A percentile compares a stretch with the other conserved stretches of the same genome.
phyloP scores from a whole-genome alignment of 2,113 vertebrate species.

The Burhinus oedicnemus region DNA sequence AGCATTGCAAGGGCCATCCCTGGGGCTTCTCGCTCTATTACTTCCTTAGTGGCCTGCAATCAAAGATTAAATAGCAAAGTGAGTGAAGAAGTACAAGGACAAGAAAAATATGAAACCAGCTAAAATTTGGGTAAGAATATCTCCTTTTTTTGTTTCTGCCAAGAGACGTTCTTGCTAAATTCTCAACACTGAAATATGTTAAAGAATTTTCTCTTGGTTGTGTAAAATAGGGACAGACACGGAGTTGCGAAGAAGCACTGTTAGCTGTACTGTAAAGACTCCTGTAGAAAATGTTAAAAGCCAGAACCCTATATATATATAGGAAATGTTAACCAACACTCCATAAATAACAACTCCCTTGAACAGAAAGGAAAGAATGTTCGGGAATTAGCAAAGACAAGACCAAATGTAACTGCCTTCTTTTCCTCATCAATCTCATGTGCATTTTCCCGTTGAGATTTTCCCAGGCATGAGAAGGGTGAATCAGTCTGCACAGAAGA shows the following conservation, averaged over 20 bases:
- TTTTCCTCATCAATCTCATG: neutral
- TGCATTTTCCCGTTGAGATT: neutral
- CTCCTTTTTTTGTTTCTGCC: neutral
- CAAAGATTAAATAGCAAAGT: conserved; percentile 77
- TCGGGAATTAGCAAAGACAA: conserved; percentile 18
- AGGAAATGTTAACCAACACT: neutral
- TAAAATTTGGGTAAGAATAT: conserved; percentile 11
- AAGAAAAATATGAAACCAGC: conserved; percentile 32
- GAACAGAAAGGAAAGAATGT: neutral
- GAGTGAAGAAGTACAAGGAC: conserved; percentile 60
- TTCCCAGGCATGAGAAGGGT: conserved; percentile 8
- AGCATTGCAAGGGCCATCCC: conserved; percentile 99
- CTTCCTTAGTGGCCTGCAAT: conserved; percentile 95
- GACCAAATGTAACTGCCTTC: neutral
- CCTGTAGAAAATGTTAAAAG: neutral
- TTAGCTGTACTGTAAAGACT: neutral
- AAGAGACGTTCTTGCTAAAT: neutral
- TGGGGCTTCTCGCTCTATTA: conserved; percentile 97
- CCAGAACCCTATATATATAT: neutral
- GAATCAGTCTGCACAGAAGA: neutral
- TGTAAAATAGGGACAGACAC: neutral
- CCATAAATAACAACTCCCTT: neutral
- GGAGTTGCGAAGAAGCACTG: neutral
- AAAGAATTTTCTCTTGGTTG: neutral
- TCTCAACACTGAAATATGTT: neutral